Evolutionary conservation across 1,140 invertebrate genomes (phyloP), one percentile per base, ranked within the genome.

Genomic region (Diplogasteroides magnus): DNA sequence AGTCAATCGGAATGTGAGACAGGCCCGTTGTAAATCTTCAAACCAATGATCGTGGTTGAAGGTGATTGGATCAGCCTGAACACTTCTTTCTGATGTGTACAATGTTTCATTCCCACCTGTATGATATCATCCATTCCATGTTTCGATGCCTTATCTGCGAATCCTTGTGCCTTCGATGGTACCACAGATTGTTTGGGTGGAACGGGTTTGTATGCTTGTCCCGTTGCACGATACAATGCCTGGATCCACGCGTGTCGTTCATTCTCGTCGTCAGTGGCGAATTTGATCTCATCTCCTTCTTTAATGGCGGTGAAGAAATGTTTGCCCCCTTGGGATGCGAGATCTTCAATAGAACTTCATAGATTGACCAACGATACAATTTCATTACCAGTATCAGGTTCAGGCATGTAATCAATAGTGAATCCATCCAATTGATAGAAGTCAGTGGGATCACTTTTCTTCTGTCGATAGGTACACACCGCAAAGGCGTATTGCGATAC

Each of bases 401-500:
- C 95, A 82, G 81, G 79, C 77, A 97, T 96, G 84, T 98, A 98
- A 84, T 99, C 96, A 19, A 99, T 95, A 67, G 95, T 98, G 84
- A 96, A 98, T 1, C 94, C 94, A 86, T 98, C 95, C 27, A 99
- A 86, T 83, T 97, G 94, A 91, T 98, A 94, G 91, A 98, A 97
- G 86, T 98, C 97, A 60, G 93, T 94, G 0, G 97, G 96, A 84
- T 98, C 95, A 26, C 93, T 91, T 86, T 98, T 98, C 85, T 97
- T 98, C 83, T 98, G 94, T 83, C 97, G 92, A 84, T 98, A 99
- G 81, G 92, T 97, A 85, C 97, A 98, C 89, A 99, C 94, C 29
- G 95, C 96, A 87, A 99, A 99, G 32, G 95, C 98, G 85, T 98
- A 99, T 86, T 99, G 97, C 56, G 94, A 98, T 23, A 97, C 94